Evolutionary conservation across 53 echinoderm and acorn worm species (phyloP).

Genomic region (Echinarachnius parma): DNA sequence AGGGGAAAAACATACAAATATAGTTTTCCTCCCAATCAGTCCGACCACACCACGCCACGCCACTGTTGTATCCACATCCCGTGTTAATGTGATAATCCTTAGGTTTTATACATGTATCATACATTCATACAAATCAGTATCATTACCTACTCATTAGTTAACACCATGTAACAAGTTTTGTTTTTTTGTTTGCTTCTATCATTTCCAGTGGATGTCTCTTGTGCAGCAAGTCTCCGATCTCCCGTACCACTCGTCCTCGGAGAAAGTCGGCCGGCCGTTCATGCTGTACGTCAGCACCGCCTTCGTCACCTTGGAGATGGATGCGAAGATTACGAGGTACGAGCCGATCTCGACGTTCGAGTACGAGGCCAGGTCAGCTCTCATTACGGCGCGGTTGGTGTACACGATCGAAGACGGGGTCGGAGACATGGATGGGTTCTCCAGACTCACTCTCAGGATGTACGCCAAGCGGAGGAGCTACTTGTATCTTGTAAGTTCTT

Average conservation of each 20-base stretch:
- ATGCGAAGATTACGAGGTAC: constrained; percentile 2
- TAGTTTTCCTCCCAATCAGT: too few species aligned
- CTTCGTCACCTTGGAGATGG: background rate
- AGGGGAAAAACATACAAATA: too few species aligned
- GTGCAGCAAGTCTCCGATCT: constrained; percentile 10
- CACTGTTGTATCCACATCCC: too few species aligned
- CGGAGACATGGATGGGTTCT: constrained; percentile 24
- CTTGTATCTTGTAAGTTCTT: constrained; percentile 28
- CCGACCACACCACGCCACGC: too few species aligned
- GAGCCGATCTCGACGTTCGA: background rate
- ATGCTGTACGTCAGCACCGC: constrained; percentile 5
- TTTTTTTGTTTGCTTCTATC: background rate
- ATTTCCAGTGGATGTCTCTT: constrained; percentile 28
- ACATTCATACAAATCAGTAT: too few species aligned
- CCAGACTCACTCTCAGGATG: constrained; percentile 22
- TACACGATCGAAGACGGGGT: background rate
- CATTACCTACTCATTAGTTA: too few species aligned
- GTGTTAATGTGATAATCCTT: too few species aligned
- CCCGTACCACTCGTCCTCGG: background rate
- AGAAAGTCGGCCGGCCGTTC: constrained; percentile 14
- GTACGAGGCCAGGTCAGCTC: constrained; percentile 5
- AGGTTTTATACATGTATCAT: too few species aligned
- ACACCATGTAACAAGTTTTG: too few species aligned
- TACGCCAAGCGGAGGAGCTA: constrained; percentile 31
- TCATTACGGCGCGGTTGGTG: background rate